Percentiles rank a stretch among this genome's conserved stretches.
These are phyloP conservation scores for Geophilus truncorum DNA, from an alignment of 2,888 invertebrate species.

Conservation along the genomic window DNA sequence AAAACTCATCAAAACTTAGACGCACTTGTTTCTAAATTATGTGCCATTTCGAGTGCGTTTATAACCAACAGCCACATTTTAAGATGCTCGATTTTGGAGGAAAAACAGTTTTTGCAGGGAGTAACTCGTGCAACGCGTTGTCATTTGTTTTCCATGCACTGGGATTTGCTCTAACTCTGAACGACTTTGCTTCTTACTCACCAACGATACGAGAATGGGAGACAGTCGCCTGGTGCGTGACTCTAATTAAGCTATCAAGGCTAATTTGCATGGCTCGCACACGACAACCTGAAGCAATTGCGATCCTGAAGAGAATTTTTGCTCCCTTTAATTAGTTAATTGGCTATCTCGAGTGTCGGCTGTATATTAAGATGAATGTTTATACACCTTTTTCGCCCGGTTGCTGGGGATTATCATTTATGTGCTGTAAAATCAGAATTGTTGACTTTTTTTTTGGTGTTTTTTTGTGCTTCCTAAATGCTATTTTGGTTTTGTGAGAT, in stretches of 20 bases:
- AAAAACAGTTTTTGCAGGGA: background rate
- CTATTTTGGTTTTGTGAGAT: too few relatives aligned
- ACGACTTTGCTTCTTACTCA: background rate
- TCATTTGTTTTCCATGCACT: constrained; percentile 15
- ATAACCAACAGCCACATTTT: background rate
- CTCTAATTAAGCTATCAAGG: constrained; percentile 16
- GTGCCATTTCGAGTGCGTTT: background rate
- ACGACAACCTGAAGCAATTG: constrained; percentile 20
- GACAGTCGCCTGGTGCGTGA: constrained; percentile 20
- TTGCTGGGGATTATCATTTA: too few relatives aligned
- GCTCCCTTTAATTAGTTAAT: constrained; percentile 14
- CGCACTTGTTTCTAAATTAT: background rate
- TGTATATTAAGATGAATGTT: background rate
- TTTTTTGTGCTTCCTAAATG: too few relatives aligned
- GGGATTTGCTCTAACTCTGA: background rate
- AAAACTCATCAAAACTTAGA: constrained; percentile 2
- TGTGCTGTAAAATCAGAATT: too few relatives aligned
- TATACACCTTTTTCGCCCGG: background rate
- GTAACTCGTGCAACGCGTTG: background rate
- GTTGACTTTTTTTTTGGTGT: too few relatives aligned
- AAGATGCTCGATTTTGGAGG: background rate
- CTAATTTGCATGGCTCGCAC: constrained; percentile 16
- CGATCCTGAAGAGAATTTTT: constrained; percentile 3
- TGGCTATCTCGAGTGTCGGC: background rate
- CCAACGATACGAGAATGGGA: background rate